These are phyloP conservation scores for Sericinus montela DNA, from an alignment of 2,888 invertebrate species.

Conservation along the genomic window DNA sequence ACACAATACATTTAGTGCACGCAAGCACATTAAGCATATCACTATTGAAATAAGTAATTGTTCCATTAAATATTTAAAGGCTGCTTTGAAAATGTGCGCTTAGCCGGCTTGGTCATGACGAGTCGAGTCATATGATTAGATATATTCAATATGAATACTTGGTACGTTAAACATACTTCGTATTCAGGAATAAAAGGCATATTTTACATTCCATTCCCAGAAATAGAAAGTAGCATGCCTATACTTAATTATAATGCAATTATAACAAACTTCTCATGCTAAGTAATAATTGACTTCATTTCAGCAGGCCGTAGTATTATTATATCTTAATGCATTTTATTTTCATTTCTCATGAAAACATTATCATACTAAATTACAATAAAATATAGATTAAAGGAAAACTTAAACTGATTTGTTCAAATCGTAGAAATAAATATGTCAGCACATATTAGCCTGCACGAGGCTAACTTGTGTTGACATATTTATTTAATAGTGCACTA, in stretches of 20 bases:
- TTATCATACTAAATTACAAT: too few relatives aligned
- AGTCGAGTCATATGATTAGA: constrained; percentile 43
- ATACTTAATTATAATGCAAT: constrained; percentile 1
- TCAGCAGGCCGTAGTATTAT: not conserved
- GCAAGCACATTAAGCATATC: not conserved
- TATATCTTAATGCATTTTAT: not conserved
- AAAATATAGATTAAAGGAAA: too few relatives aligned
- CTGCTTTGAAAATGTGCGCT: constrained; percentile 47
- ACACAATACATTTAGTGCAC: too few relatives aligned
- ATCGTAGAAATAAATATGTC: too few relatives aligned
- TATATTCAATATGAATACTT: constrained; percentile 19
- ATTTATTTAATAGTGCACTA: too few relatives aligned
- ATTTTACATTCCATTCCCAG: constrained; percentile 1
- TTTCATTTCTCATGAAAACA: too few relatives aligned
- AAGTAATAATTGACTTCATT: not conserved
- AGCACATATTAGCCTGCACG: too few relatives aligned
- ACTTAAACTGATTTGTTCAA: too few relatives aligned
- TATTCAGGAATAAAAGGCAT: not conserved
- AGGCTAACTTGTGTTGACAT: too few relatives aligned
- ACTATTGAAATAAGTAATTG: constrained; percentile 11
- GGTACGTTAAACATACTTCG: not conserved
- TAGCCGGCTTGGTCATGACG: constrained; percentile 67
- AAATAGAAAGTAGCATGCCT: constrained; percentile 2
- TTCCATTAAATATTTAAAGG: constrained; percentile 37
- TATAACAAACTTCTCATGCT: not conserved